A percentile compares a stretch with the other conserved stretches of the same genome.
These are phyloP conservation scores for Archilochus colubris DNA, from an alignment of 2,113 vertebrate genomes.

Conservation along the genomic window DNA sequence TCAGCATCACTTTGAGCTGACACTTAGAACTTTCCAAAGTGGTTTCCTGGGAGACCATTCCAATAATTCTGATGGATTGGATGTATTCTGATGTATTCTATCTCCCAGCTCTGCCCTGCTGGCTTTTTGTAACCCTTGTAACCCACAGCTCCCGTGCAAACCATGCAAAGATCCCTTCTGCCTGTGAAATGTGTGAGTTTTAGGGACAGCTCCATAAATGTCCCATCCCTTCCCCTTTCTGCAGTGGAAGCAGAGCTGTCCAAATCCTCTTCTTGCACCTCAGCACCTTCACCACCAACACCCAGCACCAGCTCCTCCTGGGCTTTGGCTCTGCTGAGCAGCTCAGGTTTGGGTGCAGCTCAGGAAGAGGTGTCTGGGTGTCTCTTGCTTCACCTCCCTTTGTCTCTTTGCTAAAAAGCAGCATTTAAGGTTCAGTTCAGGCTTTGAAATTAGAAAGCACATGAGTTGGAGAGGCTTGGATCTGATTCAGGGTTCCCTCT, in stretches of 20 bases:
- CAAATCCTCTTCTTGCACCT: fast-evolving
- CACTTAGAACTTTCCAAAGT: too few relatives aligned
- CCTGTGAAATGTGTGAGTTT: fast-evolving
- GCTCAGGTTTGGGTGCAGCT: not conserved
- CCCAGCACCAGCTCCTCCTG: too few relatives aligned
- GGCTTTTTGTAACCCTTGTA: not conserved
- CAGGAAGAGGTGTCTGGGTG: not conserved
- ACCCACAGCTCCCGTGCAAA: not conserved
- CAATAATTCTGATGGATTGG: too few relatives aligned
- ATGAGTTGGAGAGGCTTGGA: fast-evolving
- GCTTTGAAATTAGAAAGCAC: not conserved
- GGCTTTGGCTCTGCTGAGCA: not conserved
- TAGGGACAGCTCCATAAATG: not conserved
- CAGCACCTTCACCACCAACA: fast-evolving
- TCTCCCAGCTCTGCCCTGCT: not conserved
- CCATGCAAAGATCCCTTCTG: not conserved
- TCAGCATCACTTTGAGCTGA: too few relatives aligned
- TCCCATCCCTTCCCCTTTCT: not conserved
- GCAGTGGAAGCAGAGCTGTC: not conserved
- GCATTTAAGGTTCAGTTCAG: not conserved
- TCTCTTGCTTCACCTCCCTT: not conserved
- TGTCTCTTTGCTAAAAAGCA: not conserved
- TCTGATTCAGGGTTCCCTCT: not conserved
- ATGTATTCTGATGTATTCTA: too few relatives aligned
- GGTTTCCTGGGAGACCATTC: too few relatives aligned